These are phyloP conservation scores for Myotis myotis DNA, from an alignment of 2,797 vertebrate genomes.

Conservation along the genomic window DNA sequence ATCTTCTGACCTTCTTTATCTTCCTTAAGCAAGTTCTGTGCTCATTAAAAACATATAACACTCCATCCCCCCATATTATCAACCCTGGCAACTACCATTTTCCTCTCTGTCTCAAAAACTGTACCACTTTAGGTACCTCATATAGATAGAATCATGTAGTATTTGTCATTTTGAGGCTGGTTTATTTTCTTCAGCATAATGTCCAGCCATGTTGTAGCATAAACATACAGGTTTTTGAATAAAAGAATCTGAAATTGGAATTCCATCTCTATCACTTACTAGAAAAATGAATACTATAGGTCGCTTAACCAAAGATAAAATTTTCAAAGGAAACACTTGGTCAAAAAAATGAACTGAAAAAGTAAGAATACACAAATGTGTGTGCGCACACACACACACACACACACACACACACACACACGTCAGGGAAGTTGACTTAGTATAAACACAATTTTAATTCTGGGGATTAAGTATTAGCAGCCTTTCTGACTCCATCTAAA, in stretches of 20 bases:
- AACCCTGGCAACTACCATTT: background rate
- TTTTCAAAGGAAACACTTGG: background rate
- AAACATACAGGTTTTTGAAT: background rate
- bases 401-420: background rate
- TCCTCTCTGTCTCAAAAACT: background rate
- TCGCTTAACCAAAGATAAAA: background rate
- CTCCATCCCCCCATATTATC: background rate
- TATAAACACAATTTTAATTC: background rate
- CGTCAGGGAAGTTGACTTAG: background rate
- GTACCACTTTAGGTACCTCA: background rate
- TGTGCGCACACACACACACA: too few species aligned
- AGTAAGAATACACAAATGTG: background rate
- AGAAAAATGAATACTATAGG: background rate
- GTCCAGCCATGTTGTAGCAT: background rate
- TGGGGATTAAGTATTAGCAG: background rate
- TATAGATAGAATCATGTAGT: background rate
- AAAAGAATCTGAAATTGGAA: background rate
- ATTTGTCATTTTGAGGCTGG: background rate
- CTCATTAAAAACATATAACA: background rate
- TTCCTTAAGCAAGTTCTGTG: background rate
- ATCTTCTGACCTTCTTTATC: background rate
- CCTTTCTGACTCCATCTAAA: background rate
- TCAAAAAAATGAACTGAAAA: background rate
- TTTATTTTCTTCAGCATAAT: background rate
- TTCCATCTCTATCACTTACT: background rate